Evolutionary conservation across 2,888 invertebrate genomes (phyloP), one percentile per base, ranked within the genome.

Genomic region (Drosophila tanythrix): DNA sequence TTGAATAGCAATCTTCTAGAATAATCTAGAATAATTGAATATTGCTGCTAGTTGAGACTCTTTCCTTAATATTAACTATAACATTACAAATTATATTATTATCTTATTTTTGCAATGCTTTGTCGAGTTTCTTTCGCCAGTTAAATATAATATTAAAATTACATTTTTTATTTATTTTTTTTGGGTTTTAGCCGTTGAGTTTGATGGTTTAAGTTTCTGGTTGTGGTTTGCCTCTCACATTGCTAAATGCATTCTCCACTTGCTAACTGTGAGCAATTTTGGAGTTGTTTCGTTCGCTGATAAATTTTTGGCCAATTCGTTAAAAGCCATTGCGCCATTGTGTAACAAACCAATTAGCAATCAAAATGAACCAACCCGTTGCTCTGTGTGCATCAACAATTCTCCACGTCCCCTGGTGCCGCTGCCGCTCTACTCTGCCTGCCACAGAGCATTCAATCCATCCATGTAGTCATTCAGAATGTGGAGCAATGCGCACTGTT

Each of bases 271-370:
- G 50, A 58, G 50, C 53, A 65, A 56, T 35, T 71, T 61, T 50
- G 29, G 55, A 76, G 57, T 76, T 67, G 60, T 63, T 60, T 57
- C 61, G 57, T 65, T 71, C 77, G 76, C 74, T 87, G 88, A 78
- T 78, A 80, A 77, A 89, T 83, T 84, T 81, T 85, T 81, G 88
- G 83, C 80, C 82, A 90, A 87, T 91, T 88, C 87, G 83, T 92
- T 92, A 88, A 91, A 91, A 85, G 65, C 81, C 88, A 82, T 83
- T 78, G 81, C 82, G 82, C 83, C 88, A 91, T 90, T 91, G 90
- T 91, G 91, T 92, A 88, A 85, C 90, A 89, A 90, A 90, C 89
- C 91, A 92, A 92, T 92, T 92, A 92, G 92, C 91, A 92, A 92
- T 92, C 92, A 92, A 91, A 91, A 90, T 90, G 89, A 92, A 91